phyloP scores from a whole-genome alignment of 1,140 invertebrate species.

The Tetraneura akinire region DNA sequence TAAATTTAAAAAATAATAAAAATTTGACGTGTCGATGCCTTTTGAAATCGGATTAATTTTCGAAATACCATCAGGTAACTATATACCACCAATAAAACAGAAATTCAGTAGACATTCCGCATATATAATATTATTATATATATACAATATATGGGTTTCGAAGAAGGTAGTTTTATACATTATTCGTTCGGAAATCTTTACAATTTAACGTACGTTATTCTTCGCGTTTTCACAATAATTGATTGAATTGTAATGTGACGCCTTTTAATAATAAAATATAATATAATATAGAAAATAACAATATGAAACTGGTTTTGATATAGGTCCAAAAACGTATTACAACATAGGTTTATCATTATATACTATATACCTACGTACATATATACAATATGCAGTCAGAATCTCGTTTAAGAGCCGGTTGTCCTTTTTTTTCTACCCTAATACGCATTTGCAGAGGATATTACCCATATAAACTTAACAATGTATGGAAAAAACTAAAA shows the following conservation, averaged over 20 bases:
- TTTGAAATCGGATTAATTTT: not conserved
- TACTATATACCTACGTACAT: no score
- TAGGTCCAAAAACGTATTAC: not conserved
- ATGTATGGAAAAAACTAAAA: no score
- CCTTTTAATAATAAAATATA: no score
- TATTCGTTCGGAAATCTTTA: not conserved
- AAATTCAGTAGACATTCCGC: constrained; percentile 2
- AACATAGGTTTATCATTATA: constrained; percentile 22
- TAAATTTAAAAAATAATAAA: no score
- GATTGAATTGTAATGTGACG: constrained; percentile 31
- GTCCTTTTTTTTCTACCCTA: not conserved
- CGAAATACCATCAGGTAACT: not conserved
- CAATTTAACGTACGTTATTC: not conserved
- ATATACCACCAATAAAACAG: not conserved
- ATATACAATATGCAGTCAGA: not conserved
- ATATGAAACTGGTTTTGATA: constrained; percentile 6
- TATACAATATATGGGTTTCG: not conserved
- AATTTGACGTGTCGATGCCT: not conserved
- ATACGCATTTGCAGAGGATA: no score
- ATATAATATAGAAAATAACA: constrained; percentile 2
- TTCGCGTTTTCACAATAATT: constrained; percentile 5
- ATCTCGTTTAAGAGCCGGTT: not conserved
- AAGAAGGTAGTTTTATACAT: constrained; percentile 6
- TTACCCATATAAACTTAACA: no score
- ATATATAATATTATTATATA: no score